Evolutionary conservation across 2,113 vertebrate genomes (phyloP), one percentile per base, ranked within the genome.

Genomic region (Hemichromis elongatus): DNA sequence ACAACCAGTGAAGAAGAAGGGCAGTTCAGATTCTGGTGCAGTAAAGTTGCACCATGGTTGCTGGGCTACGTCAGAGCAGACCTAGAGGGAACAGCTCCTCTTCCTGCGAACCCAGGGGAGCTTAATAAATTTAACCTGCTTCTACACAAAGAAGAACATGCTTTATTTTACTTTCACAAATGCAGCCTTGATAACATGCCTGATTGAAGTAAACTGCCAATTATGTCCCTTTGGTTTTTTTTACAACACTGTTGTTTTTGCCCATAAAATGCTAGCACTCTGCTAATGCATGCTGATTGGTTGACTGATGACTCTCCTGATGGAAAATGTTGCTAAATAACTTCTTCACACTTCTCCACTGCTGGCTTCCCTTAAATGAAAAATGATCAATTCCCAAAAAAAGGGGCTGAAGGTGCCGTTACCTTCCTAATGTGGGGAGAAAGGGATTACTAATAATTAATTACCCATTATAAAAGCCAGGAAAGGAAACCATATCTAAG

Each of bases 391-490:
- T 0, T 7, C 37, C 63, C n/a, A n/a, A n/a, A 70, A 24, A 45
- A 70, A 45, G n/a, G 26, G 37, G 3, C 63, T 45, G 37, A 70
- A 26, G 42, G 63, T 45, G 63, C 8, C 0, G 1, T 18, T 5
- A 9, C 56, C 56, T 30, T 30, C 14, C 16, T 18, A 59, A 30
- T 9, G 0, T n/a, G 12, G 13, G 7, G 0, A 66, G 33, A 40
- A 70, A 70, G 37, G n/a, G 37, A 70, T 6, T 70, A 26, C 37
- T 26, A 70, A 42, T 42, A 42, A 16, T 45, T 24, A 26, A 70
- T 28, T 28, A 10, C 3, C 3, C n/a, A 45, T 26, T 42, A 42
- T 24, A 68, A 35, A 68, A 68, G 24, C 9, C n/a, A 14, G 61
- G 42, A 68, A 24, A 42, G 21, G n/a, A 7, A 42, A 40, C 2